Conservation (phyloP, 2,888 invertebrate species). For the Protula sp. region DNA sequence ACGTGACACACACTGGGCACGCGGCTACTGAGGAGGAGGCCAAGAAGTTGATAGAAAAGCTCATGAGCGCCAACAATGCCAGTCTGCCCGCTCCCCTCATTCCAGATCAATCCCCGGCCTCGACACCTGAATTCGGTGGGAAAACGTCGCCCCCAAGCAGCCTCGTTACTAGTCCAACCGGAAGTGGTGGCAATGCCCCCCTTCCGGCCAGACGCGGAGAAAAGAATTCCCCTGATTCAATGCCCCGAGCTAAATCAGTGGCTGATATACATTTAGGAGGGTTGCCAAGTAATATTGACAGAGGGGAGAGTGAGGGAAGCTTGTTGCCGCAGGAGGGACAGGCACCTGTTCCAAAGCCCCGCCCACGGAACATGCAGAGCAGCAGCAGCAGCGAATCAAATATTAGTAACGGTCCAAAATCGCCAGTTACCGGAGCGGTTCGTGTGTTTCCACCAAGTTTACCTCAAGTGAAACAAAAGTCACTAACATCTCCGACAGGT, state of each 20-base stretch:
- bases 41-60: conserved; percentile 40
- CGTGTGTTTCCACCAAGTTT: too few relatives aligned
- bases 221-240: too few relatives aligned
- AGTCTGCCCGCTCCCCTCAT: conserved; percentile 30
- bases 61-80: conserved; percentile 27
- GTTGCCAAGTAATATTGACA: background rate
- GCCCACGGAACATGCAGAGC: background rate
- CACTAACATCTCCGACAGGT: too few relatives aligned
- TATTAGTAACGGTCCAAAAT: too few relatives aligned
- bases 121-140: background rate
- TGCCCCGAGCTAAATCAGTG: too few relatives aligned
- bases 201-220: too few relatives aligned
- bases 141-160: background rate
- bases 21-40: conserved; percentile 49
- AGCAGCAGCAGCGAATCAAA: background rate
- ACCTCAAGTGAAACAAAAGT: too few relatives aligned
- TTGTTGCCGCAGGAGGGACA: background rate
- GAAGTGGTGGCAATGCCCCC: too few relatives aligned
- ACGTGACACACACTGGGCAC: conserved; percentile 44
- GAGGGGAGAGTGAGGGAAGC: background rate
- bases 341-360: conserved; percentile 7
- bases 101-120: conserved; percentile 14
- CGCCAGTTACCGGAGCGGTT: too few relatives aligned
- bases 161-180: background rate
- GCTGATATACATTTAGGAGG: too few relatives aligned